phyloP scores from a whole-genome alignment of 2,113 vertebrate species.

The Chrysochloris asiatica region DNA sequence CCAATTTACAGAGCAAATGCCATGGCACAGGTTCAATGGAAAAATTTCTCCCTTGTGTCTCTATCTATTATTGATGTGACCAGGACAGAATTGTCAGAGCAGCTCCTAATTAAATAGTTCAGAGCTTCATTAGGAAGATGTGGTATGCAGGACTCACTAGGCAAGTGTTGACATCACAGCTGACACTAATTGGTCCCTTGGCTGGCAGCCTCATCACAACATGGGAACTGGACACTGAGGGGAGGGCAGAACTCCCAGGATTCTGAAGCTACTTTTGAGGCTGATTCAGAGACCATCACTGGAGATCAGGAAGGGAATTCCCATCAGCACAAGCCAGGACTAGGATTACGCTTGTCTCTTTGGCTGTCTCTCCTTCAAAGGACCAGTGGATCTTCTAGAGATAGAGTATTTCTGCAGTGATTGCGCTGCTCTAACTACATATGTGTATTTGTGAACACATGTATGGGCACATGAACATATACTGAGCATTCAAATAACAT shows the following conservation, averaged over 20 bases:
- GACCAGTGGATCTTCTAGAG: neutral
- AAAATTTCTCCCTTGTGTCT: slow-evolving; percentile 61
- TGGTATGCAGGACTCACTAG: slow-evolving; percentile 34
- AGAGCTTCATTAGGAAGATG: slow-evolving; percentile 72
- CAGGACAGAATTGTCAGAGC: slow-evolving; percentile 68
- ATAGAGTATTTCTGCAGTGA: neutral
- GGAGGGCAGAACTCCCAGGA: neutral
- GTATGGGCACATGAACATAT: neutral
- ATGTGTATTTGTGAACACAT: neutral
- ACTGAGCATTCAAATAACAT: neutral
- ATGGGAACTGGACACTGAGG: slow-evolving; percentile 15
- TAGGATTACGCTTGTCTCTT: neutral
- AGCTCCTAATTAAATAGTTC: slow-evolving; percentile 73
- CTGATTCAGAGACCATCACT: neutral
- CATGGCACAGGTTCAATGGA: slow-evolving; percentile 52
- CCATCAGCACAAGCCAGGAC: neutral
- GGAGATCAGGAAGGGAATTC: neutral
- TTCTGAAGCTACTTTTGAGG: neutral
- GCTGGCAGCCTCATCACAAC: slow-evolving; percentile 23
- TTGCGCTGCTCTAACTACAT: neutral
- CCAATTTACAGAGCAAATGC: slow-evolving; percentile 67
- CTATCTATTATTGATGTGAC: slow-evolving; percentile 58
- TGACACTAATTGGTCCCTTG: slow-evolving; percentile 73
- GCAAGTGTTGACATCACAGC: slow-evolving; percentile 60
- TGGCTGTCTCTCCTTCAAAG: neutral